Evolutionary conservation across 2,888 invertebrate species (phyloP).

Genomic region (Leptopilina syphax): DNA sequence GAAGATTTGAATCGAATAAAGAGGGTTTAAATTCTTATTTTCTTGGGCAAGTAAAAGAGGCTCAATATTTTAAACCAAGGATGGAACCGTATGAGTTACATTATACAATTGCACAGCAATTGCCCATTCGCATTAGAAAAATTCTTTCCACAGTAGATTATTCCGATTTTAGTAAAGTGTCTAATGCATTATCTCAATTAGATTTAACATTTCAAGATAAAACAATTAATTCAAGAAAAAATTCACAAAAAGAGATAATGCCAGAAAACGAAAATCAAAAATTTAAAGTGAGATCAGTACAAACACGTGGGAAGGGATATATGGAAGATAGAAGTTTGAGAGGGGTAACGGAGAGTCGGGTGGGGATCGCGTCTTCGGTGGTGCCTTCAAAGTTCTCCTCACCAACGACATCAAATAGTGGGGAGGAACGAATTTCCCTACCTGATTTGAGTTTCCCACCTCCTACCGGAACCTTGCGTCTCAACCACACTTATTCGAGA

Average conservation of each 20-base stretch:
- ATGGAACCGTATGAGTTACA: not conserved
- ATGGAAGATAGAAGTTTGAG: not conserved
- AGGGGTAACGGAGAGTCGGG: not conserved
- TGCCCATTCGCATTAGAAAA: not conserved
- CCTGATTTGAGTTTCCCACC: not conserved
- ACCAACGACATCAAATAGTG: not conserved
- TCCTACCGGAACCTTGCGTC: not conserved
- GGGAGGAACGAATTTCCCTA: not conserved
- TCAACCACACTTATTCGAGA: not conserved
- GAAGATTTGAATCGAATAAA: not conserved
- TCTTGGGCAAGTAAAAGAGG: not conserved
- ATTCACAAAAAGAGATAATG: not conserved
- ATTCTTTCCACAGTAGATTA: not conserved
- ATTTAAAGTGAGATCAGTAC: not conserved
- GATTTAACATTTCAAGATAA: not conserved
- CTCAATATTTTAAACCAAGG: no score
- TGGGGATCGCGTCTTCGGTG: not conserved
- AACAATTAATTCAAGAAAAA: not conserved
- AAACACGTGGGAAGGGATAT: not conserved
- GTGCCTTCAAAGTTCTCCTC: not conserved
- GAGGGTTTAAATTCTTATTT: not conserved
- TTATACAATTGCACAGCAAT: not conserved
- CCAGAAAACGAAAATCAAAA: not conserved
- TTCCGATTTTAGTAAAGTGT: not conserved
- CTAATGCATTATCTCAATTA: not conserved